Evolutionary conservation across 2,113 vertebrate species (phyloP), one percentile per base, ranked within the genome.

Genomic region (Cromileptes altivelis): DNA sequence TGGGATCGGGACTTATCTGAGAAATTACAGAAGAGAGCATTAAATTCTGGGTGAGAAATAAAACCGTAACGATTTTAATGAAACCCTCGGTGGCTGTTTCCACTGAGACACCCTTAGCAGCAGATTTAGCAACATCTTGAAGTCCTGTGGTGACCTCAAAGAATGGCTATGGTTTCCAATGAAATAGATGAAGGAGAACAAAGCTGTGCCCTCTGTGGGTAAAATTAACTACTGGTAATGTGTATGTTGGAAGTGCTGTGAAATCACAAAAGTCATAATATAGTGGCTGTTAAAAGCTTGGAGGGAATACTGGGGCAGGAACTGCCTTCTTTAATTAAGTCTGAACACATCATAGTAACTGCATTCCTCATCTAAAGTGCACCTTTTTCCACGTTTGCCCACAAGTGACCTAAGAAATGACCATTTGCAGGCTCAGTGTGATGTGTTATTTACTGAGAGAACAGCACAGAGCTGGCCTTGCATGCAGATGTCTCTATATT

Each of bases 11-110:
- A 57, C 13, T 82, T 49, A 52, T 80, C 58, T 60, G 52, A 52
- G 58, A 78, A 62, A 85, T 88, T 75, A 80, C 33, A 13, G 52
- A 27, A 45, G 42, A 42, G 30, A 49, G 56, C 21, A 49, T 63
- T 49, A 52, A 11, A 62, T 64, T 61, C 42, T 6, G 17, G 69
- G 68, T 79, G 40, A 33, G n/a, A 72, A 70, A 7, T 57, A 67
- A 10, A 61, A 21, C 40, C 17, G 63, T 56, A 58, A 55, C 1
- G 0, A 21, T 58, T 75, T 71, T 61, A 75, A 69, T 88, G 50
- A 75, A 72, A 85, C 45, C 33, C 23, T 21, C 27, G 49, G 21
- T 37, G 4, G 45, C 45, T 25, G 18, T 50, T 67, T 55, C 62
- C 40, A 2, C 21, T 60, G 53, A 63, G 4, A 72, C 11, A 47